Base-by-base conservation (phyloP, 37 sponge, comb jelly and placozoan genomes). In the Haliclona indistincta region DNA sequence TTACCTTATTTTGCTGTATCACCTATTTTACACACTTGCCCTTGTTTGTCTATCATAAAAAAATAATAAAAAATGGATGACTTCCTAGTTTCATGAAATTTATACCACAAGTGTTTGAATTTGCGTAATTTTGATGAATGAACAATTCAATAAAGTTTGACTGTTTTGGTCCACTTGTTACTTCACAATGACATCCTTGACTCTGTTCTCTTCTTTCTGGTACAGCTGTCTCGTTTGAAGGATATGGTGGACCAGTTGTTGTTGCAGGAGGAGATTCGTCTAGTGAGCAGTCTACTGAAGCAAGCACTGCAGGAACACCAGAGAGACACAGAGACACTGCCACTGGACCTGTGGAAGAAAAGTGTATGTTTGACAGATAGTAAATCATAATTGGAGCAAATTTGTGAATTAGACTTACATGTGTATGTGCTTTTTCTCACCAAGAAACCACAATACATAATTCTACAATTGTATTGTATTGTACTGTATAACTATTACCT, bases 331-430 rank as follows among this genome's bases (percentile, higher is more conserved):
- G 43, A 77, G 30, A 73, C 71, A 19, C 75, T 91, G 35, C 87
- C 87, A 28, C 70, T 91, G 10, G 81, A 86, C 55, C 74, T 86
- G 5, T 91, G 92, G 92, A 86, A 86, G 80, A 78, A 68, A 38
- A 58, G 53, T 17, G 89, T 89, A 36, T 70, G 80, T 20, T 20
- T 17, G 8, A 33, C 15, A 15, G 30, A 63, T 4, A 4, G 11
- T 4, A 15, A 17, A 53, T 10, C 29, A 33, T 51, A 36, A 33
- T 32, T 36, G 8, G 33, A 29, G 6, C 40, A 65, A 30, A 65
- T 65, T 30, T n/a, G n/a, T 36, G 40, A 25, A 29, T 29, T 49
- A 17, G 17, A 49, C 13, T 58, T 32, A 58, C 60, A 58, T 58
- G 6, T n/a, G n/a, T n/a, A n/a, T n/a, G n/a, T n/a, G n/a, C n/a